Conservation (phyloP, 2,888 invertebrate species). For the Chrysotoxum bicinctum region DNA sequence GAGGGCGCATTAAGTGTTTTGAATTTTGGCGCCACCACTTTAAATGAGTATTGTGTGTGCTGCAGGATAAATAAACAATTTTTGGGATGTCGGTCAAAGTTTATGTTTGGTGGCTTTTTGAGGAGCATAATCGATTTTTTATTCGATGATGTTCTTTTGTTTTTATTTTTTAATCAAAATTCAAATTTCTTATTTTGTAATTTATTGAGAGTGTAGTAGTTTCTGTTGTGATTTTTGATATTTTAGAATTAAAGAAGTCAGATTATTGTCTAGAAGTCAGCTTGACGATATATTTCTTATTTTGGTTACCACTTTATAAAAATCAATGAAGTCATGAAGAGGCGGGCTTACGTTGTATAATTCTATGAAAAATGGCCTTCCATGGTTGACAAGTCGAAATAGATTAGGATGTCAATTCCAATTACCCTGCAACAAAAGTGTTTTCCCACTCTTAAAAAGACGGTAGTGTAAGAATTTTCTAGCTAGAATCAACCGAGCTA, state of each 20-base stretch:
- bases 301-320: too few relatives aligned
- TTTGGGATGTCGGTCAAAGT: slow-evolving; percentile 16
- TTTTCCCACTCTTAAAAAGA: too few relatives aligned
- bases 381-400: too few relatives aligned
- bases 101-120: slow-evolving; percentile 41
- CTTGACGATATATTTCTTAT: too few relatives aligned
- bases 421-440: too few relatives aligned
- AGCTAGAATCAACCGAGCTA: too few relatives aligned
- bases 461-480: too few relatives aligned
- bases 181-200: neutral
- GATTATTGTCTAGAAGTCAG: too few relatives aligned
- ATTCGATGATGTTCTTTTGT: neutral
- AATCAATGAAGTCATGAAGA: too few relatives aligned
- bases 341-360: too few relatives aligned
- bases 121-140: slow-evolving; percentile 33
- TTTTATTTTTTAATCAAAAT: neutral
- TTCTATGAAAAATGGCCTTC: too few relatives aligned
- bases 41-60: slow-evolving; percentile 36
- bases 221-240: neutral
- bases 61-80: slow-evolving; percentile 43
- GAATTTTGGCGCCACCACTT: slow-evolving; percentile 67
- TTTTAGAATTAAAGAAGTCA: neutral
- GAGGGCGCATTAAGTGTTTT: slow-evolving; percentile 66
- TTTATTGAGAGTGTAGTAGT: neutral
- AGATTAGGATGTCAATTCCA: too few relatives aligned